Base-by-base conservation (phyloP, 2,113 vertebrate species). In the Sinocyclocheilus grahami region DNA sequence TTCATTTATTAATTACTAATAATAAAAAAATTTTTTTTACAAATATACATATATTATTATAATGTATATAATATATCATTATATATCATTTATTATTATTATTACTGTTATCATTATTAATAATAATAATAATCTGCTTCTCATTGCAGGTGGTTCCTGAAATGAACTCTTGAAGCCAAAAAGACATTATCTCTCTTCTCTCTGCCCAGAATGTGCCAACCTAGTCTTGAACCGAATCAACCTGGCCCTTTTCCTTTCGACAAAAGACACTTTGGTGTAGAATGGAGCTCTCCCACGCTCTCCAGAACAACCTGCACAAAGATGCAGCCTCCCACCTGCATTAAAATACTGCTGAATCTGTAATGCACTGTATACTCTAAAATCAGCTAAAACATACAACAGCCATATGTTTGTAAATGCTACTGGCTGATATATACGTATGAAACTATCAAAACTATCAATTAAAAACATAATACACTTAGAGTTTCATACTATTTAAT, bases 131-230 rank as follows among this genome's bases (percentile, higher is more conserved):
- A 55, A 33, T 72, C 9, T 33, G 24, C 6, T 55, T 55, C 16
- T 58, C 14, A 33, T 39, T 63, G 53, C 78, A 80, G 58, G 58
- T 80, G 55, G 53, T 37, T 80, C 16, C 53, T 39, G 20, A 42
- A 80, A 62, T 42, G 13, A 60, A 80, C 10, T 60, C 33, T 62
- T 62, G 30, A 58, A 58, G 27, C 76, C 76, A 78, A 30, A 42
- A 55, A 63, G 58, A 39, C 78, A 80, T 63, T 39, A 63, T 80
- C 55, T 80, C 78, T 80, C 16, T n/a, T 39, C 78, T 63, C 55
- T 80, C 33, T 80, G 78, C 78, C 83, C 83, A 85, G 74, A 63
- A 85, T 77, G 62, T 80, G 78, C 58, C 78, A 78, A 33, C 27
- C 16, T 33, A 62, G 33, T 80, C 30, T 60, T 37, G 58, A 80